Base-by-base conservation (phyloP, 2,888 invertebrate genomes). In the Eurytoma adleriae region DNA sequence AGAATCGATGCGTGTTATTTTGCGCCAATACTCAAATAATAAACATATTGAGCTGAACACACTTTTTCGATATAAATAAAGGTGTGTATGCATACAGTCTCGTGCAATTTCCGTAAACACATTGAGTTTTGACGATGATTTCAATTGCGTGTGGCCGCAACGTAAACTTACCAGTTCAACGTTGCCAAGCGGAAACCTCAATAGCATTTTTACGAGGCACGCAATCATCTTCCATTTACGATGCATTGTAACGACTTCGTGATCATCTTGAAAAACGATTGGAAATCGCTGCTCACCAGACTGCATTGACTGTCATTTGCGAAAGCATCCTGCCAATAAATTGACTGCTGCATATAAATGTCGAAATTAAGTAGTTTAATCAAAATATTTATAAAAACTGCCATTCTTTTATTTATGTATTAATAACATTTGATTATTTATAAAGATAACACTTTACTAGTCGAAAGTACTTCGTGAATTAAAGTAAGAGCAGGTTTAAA, bases 81-180 rank as follows among this genome's bases (percentile, higher is more conserved):
- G 61, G 62, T 40, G 40, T 69, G 61, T 76, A 48, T 52, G 20
- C 59, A 78, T 62, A 76, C 79, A 79, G 71, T 70, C 52, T 61
- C 56, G 61, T 30, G 77, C 24, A 73, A 79, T 82, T 82, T 82
- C 78, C 79, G 82, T 82, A 82, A 82, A 82, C 79, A 76, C 48
- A 69, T 76, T 77, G 82, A 77, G 77, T 77, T 82, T 82, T 66
- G 70, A 24, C 74, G 79, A 79, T 77, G 18, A 79, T 73, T 79
- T 40, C 77, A 69, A 77, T 79, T 70, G 82, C 79, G 79, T 82
- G 79, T 18, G 79, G 50, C 52, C 71, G 40, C 72, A 68, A 72
- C 59, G 75, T 62, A 78, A 75, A 64, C 73, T 74, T 62, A 20
- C 67, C 20, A 18, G 59, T 59, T 72, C 61, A 52, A 64, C 56